These are phyloP conservation scores for Caenorhabditis inopinata DNA, from an alignment of 1,140 invertebrate species.

Conservation along the genomic window DNA sequence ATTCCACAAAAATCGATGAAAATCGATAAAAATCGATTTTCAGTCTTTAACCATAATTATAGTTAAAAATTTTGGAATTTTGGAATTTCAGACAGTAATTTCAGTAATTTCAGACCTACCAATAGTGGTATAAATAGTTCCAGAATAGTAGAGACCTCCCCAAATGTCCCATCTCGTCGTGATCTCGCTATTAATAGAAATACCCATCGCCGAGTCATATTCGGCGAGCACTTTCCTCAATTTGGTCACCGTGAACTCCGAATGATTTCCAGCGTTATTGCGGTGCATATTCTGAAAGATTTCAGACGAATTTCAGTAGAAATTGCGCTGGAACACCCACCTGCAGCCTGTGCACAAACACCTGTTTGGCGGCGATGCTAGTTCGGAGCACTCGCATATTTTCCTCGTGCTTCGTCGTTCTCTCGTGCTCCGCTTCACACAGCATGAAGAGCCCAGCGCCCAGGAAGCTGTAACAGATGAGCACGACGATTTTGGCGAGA, in stretches of 20 bases:
- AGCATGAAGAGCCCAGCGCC: constrained; percentile 44
- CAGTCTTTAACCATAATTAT: too few species aligned
- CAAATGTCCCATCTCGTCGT: constrained; percentile 49
- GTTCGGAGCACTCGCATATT: constrained; percentile 3
- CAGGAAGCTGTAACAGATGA: constrained; percentile 41
- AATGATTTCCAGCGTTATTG: background rate
- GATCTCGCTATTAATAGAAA: constrained; percentile 15
- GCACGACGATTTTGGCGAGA: constrained; percentile 32
- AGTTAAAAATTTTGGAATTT: too few species aligned
- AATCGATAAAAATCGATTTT: too few species aligned
- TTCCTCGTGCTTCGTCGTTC: background rate
- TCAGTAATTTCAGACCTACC: constrained; percentile 39
- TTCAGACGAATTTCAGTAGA: background rate
- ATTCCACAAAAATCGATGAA: too few species aligned
- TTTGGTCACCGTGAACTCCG: constrained; percentile 27
- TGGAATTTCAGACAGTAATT: background rate
- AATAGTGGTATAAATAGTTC: constrained; percentile 52
- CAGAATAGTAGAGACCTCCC: constrained; percentile 47
- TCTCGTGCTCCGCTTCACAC: constrained; percentile 42
- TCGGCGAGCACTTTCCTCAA: constrained; percentile 38
- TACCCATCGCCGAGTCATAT: constrained; percentile 45
- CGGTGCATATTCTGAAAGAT: constrained; percentile 13
- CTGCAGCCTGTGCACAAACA: constrained; percentile 32
- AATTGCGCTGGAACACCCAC: background rate
- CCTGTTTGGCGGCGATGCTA: constrained; percentile 26